Evolutionary conservation across 2,888 invertebrate genomes (phyloP), one percentile per base, ranked within the genome.

Genomic region (Lapara coniferarum): DNA sequence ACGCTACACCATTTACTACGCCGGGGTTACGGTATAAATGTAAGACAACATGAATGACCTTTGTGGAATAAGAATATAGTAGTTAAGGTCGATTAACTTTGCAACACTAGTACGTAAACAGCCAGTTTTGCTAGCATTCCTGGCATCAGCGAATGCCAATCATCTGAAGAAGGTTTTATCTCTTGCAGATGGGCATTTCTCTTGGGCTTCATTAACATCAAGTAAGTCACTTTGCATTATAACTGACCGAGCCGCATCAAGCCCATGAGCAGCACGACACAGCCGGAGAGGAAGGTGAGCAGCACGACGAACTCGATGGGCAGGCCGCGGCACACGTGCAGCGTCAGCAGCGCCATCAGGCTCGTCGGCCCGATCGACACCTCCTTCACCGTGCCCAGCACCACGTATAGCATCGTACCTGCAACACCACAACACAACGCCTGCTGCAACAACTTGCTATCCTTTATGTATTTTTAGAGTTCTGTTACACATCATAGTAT

Each of bases 301-400:
- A 98, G 94, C 72, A 97, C 94, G 12, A 97, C 96, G 85, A 96
- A 96, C 80, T 97, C 96, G 0, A 95, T 83, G 0, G 97, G 96
- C 77, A 96, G 95, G 44, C 95, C 95, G 72, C 94, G 93, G 67
- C 96, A 96, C 77, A 95, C 96, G 81, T 97, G 96, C 73, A 96
- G 92, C 51, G 97, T 97, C 79, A 99, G 92, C 68, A 99, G 94
- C 52, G 98, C 96, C 97, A 98, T 98, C 72, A 99, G 95, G 78
- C 98, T 98, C 0, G 98, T 98, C 0, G 99, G 98, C n/a, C 99
- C 97, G 75, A 97, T 97, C 0, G 97, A 97, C 3, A 97, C 97
- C 91, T 97, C 97, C 83, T 96, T 97, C 75, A 97, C 96, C 0
- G 98, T 98, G 56, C 99, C 99, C 79, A 99, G 96, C 78, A 98